Conservation (phyloP, 2,113 vertebrate species). For the Oreotrochilus melanogaster region DNA sequence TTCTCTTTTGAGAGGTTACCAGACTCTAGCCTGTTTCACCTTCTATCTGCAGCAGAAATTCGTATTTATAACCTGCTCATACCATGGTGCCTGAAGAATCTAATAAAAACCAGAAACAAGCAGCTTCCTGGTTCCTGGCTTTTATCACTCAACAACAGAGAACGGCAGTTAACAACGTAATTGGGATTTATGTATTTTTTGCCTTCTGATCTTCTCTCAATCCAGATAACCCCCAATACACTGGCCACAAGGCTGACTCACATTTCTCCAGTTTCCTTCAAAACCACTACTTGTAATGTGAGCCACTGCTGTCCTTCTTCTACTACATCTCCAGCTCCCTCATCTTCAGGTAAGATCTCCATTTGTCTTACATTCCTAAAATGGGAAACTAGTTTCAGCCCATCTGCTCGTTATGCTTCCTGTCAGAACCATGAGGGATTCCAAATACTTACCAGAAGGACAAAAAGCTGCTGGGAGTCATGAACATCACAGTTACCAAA, state of each 20-base stretch:
- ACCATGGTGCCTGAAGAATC: not conserved
- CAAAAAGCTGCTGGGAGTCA: not conserved
- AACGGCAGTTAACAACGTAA: not conserved
- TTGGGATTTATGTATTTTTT: conserved; percentile 17
- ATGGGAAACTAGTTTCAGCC: not conserved
- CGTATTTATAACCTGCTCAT: not conserved
- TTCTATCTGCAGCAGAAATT: not conserved
- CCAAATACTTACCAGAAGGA: not conserved
- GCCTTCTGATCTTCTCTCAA: not conserved
- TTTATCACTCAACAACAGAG: not conserved
- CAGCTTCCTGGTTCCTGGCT: not conserved
- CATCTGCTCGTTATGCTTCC: not conserved
- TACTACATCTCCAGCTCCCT: not conserved
- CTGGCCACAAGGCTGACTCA: not conserved
- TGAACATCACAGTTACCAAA: fast-evolving
- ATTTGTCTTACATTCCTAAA: not conserved
- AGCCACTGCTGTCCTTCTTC: not conserved
- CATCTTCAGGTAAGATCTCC: not conserved
- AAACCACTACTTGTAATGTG: not conserved
- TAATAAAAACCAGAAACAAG: conserved; percentile 15
- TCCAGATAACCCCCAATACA: not conserved
- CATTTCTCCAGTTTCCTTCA: not conserved
- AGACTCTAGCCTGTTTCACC: not conserved
- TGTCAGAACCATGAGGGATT: not conserved
- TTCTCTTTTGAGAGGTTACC: not conserved